Base-by-base conservation (phyloP, 2,113 vertebrate species). In the Ranitomeya variabilis region DNA sequence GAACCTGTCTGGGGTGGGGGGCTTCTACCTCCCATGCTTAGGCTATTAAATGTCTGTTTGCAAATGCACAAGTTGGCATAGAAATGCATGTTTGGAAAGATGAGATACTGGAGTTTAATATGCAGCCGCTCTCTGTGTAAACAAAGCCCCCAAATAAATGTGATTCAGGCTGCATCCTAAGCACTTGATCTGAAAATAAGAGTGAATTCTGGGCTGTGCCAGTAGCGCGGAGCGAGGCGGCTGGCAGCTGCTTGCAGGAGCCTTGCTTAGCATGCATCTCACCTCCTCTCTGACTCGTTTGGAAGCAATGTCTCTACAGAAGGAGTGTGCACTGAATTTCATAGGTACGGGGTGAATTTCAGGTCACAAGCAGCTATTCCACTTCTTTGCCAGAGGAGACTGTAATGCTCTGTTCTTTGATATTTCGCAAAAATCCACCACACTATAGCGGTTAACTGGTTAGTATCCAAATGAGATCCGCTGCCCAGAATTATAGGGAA, bases 321-420 rank as follows among this genome's bases (percentile, higher is more conserved):
- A 89, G 80, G 87, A 83, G 87, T 89, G 87, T 89, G 87, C 87
- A 78, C 87, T 89, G 87, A 89, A 89, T 89, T 84, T 89, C 87
- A 89, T 89, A 89, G 87, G 87, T 89, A 84, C 19, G 87, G 87
- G 87, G 87, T 89, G 87, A 89, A 89, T 84, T 67, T 74, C 87
- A 89, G 87, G 87, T 89, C 87, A 89, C 87, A 67, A 77, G 87
- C 87, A 83, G 87, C 87, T 89, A 89, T 89, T 84, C 71, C 87
- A 71, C 87, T 89, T 83, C 81, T 78, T 84, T 78, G 87, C 87
- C 87, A 89, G 87, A 84, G 87, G 87, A 89, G 87, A 89, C 87
- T 89, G 59, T 89, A 89, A 84, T 89, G 87, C 80, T 89, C 87
- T 89, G 59, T 84, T 89, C 81, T 89, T 21, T 84, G 81, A 89